phyloP scores from a whole-genome alignment of 2,888 invertebrate species.

The Poecilobothrus nobilitatus region DNA sequence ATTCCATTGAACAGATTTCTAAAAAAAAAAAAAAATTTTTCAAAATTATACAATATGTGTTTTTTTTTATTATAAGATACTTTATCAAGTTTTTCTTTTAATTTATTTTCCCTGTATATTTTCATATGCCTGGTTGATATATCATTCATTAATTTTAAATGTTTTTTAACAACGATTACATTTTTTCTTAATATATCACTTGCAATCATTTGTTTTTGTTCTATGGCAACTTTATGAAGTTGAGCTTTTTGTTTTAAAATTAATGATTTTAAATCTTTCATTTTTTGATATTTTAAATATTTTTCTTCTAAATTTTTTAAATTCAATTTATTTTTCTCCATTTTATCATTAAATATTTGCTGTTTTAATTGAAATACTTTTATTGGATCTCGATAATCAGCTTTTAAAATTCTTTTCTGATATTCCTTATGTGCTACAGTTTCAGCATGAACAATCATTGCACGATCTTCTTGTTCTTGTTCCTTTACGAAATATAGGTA shows the following conservation, averaged over 20 bases:
- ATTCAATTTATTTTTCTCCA: conserved; percentile 23
- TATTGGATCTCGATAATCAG: background rate
- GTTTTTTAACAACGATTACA: conserved; percentile 37
- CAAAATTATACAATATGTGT: background rate
- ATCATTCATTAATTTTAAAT: conserved; percentile 35
- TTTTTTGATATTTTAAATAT: conserved; percentile 28
- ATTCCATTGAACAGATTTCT: conserved; percentile 16
- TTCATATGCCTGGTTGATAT: conserved; percentile 32
- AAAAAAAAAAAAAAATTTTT: background rate
- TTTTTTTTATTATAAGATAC: conserved; percentile 25
- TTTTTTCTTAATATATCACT: conserved; percentile 34
- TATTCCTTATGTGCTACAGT: conserved; percentile 32
- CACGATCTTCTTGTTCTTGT: conserved; percentile 33
- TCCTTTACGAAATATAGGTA: conserved; percentile 22
- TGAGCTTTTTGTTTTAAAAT: conserved; percentile 31
- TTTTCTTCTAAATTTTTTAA: conserved; percentile 27
- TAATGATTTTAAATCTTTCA: conserved; percentile 26
- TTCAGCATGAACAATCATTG: conserved; percentile 37
- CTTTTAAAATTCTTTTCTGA: conserved; percentile 18
- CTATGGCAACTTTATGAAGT: conserved; percentile 29
- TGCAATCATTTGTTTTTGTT: conserved; percentile 29
- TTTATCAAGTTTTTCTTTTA: conserved; percentile 13
- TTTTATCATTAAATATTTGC: conserved; percentile 24
- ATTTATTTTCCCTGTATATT: conserved; percentile 21
- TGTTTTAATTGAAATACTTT: conserved; percentile 30